phyloP scores from a whole-genome alignment of 2,113 vertebrate species.

The Kryptolebias marmoratus region DNA sequence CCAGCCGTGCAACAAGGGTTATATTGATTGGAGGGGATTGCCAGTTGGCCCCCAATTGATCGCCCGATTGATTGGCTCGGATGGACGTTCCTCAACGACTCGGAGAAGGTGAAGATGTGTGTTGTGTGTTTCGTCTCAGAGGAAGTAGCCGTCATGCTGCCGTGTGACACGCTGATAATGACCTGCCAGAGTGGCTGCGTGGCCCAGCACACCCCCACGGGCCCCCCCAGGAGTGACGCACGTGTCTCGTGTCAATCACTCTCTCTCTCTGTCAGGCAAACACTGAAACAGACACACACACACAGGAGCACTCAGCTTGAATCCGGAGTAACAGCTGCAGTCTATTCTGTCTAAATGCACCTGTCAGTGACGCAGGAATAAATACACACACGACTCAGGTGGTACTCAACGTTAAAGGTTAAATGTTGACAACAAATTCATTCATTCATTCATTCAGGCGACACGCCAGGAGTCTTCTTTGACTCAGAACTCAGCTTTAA shows the following conservation, averaged over 20 bases:
- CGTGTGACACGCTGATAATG: constrained; percentile 80
- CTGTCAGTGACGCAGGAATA: constrained; percentile 42
- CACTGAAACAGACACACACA: constrained; percentile 26
- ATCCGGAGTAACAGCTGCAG: constrained; percentile 56
- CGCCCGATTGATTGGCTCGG: constrained; percentile 79
- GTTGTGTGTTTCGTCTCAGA: constrained; percentile 66
- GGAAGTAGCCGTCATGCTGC: constrained; percentile 65
- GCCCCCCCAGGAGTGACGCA: constrained; percentile 57
- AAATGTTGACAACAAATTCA: neutral
- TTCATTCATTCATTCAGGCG: too few species aligned
- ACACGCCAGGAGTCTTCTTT: neutral
- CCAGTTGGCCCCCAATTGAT: constrained; percentile 82
- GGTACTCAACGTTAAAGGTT: neutral
- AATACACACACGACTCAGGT: constrained; percentile 6
- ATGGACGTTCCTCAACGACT: constrained; percentile 78
- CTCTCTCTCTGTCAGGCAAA: constrained; percentile 23
- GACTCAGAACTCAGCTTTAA: neutral
- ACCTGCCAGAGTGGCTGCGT: constrained; percentile 71
- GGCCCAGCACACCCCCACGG: constrained; percentile 38
- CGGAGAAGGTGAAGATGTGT: constrained; percentile 43
- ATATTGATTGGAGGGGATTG: constrained; percentile 82
- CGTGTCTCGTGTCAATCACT: constrained; percentile 69
- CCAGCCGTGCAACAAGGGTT: constrained; percentile 76
- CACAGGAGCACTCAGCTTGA: constrained; percentile 26
- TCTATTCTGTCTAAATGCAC: constrained; percentile 51